Evolutionary conservation across 2,113 vertebrate genomes (phyloP), one percentile per base, ranked within the genome.

Genomic region (Martes martes): DNA sequence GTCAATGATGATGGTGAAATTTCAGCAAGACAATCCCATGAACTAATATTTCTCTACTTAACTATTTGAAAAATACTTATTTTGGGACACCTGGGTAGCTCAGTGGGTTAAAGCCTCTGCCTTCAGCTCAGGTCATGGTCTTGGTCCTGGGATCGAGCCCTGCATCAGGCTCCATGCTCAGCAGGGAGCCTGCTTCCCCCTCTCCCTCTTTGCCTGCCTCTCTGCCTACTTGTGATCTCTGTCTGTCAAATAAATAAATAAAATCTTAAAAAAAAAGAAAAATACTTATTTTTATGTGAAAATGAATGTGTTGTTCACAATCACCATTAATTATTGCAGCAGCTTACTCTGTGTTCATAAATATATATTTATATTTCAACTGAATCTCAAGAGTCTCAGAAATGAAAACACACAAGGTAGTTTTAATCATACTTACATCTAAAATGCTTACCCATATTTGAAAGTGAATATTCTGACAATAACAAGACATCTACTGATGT

Each of bases 11-110:
- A 74, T n/a, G 26, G 21, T 15, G 2, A 1, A 79, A 36, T 93
- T 79, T 87, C 28, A 59, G 0, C 7, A 6, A 96, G 24, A 57
- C 28, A 95, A 74, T 90, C 1, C 6, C 52, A 71, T 2, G 26
- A 91, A 79, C 36, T 45, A 78, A 21, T 57, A 52, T 57, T 91
- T 95, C 33, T 69, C 28, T 33, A 59, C n/a, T 91, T 85, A 79
- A 79, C 36, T 94, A 63, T 91, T 91, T 82, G 13, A 90, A 93
- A 95, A 95, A 59, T 3, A 59, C 81, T 89, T 71, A 88, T 83
- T 84, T 86, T 93, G 39, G 39, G 39, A 4, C 5, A 4, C 39
- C 39, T 42, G 39, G 39, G 39, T 42, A 4, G 39, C 39, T 42
- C 39, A 42, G 39, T 42, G 39, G 39, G 39, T 42, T 42, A 42